phyloP scores from a whole-genome alignment of 2,888 invertebrate genomes.

The Maniola hyperantus region DNA sequence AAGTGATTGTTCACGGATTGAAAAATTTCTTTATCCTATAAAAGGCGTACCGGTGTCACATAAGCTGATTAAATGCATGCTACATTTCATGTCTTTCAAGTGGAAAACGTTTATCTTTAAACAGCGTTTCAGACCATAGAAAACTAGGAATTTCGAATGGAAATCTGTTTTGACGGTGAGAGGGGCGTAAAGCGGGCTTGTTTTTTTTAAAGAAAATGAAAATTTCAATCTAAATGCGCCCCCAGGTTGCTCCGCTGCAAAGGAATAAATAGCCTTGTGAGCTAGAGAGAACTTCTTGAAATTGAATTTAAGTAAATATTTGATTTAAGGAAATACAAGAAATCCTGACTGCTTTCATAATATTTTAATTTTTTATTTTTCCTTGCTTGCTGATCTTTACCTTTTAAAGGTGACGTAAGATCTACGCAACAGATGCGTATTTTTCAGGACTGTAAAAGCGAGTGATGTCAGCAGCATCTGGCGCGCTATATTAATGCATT shows the following conservation, averaged over 20 bases:
- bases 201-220: conserved; percentile 71
- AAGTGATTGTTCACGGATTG: too few species aligned
- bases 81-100: conserved; percentile 36
- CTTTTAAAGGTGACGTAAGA: too few species aligned
- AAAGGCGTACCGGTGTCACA: conserved; percentile 14
- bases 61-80: conserved; percentile 33
- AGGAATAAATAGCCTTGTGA: conserved; percentile 46
- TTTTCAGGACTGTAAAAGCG: too few species aligned
- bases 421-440: too few species aligned
- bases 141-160: conserved; percentile 63
- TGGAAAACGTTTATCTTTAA: conserved; percentile 38
- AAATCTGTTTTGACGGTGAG: conserved; percentile 58
- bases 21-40: neutral
- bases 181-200: conserved; percentile 52
- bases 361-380: neutral
- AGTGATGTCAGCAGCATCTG: too few species aligned
- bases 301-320: conserved; percentile 45
- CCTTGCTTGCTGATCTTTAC: neutral
- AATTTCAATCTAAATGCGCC: conserved; percentile 76
- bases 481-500: too few species aligned
- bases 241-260: conserved; percentile 61
- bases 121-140: conserved; percentile 36
- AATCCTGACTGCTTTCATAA: neutral
- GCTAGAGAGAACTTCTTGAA: conserved; percentile 48
- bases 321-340: neutral